Base-by-base conservation (phyloP, 2,888 invertebrate genomes). In the Habrosyne pyritoides region DNA sequence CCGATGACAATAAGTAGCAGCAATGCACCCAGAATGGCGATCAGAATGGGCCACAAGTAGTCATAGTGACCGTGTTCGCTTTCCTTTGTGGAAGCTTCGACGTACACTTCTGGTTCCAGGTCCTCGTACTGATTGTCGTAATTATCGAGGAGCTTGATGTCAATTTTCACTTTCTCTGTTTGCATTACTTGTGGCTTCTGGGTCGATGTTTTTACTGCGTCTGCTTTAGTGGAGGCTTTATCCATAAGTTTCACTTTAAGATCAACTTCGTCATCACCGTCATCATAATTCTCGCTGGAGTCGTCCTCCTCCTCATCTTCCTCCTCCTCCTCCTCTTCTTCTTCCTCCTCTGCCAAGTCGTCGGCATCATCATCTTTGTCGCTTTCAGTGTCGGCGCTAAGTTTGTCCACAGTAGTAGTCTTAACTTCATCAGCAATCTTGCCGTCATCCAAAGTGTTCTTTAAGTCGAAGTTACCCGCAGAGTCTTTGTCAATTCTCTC, bases 1-100 rank as follows among this genome's bases (percentile, higher is more conserved):
- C 83, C 93, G 56, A 93, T 88, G 50, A 87, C 87, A 63, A 95
- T 70, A 18, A 95, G 85, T 21, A 95, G 80, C 53, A 94, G 83
- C 18, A 94, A 72, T 48, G 94, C 92, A 53, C 95, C 92, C 47
- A 94, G 81, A 57, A 94, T 86, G 50, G 95, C 93, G 61, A 95
- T 93, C 46, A 94, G 80, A 26, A 94, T 91, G 46, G 94, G 94
- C 88, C 94, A 93, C 60, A 94, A 70, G 79, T 93, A 94, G 54
- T 87, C 89, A 71, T 94, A 94, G 62, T 72, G 85, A 53, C 84
- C 81, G 70, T 93, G 93, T 64, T 91, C 81, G 70, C 84, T 73
- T 52, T 91, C 79, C 74, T 84, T 64, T 63, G 88, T 70, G 68
- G 86, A 74, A 71, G 86, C 75, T 77, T 87, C 69, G 28, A 81